Percentiles rank a stretch among this genome's conserved stretches.
Evolutionary conservation across 92 coral and sea anemone species (phyloP).

Genomic region (Epizoanthus illoricatus): DNA sequence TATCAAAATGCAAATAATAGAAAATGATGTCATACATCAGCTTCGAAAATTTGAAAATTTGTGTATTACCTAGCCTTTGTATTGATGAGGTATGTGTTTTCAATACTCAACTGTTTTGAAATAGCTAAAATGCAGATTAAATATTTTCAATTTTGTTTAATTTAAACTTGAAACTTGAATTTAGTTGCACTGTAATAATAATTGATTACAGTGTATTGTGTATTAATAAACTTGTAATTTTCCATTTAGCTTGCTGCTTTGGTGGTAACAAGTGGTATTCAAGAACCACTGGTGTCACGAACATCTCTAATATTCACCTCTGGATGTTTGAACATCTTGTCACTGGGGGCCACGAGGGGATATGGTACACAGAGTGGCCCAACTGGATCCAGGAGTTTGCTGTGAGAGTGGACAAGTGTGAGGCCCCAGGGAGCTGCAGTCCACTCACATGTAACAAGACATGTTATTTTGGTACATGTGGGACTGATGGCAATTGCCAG

Average conservation of each 20-base stretch:
- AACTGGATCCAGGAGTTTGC: constrained; percentile 93
- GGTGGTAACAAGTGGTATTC: constrained; percentile 78
- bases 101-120: no score
- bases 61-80: no score
- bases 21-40: no score
- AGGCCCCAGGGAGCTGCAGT: constrained; percentile 43
- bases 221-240: background rate
- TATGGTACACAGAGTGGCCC: constrained; percentile 90
- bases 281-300: constrained; percentile 51
- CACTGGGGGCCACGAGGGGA: constrained; percentile 80
- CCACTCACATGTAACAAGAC: constrained; percentile 58
- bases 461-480: constrained; percentile 98
- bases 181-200: no score
- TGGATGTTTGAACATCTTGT: constrained; percentile 88
- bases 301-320: constrained; percentile 82
- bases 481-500: constrained; percentile 81
- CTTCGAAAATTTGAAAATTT: no score
- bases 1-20: no score
- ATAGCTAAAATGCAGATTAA: no score
- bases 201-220: no score
- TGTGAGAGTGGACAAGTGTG: constrained; percentile 71
- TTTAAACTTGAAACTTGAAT: no score
- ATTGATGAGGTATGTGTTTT: no score
- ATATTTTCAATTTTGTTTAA: no score
- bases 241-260: constrained; percentile 68